Evolutionary conservation across 2,888 invertebrate species (phyloP), one percentile per base, ranked within the genome.

Genomic region (Tenthredo mesomela): DNA sequence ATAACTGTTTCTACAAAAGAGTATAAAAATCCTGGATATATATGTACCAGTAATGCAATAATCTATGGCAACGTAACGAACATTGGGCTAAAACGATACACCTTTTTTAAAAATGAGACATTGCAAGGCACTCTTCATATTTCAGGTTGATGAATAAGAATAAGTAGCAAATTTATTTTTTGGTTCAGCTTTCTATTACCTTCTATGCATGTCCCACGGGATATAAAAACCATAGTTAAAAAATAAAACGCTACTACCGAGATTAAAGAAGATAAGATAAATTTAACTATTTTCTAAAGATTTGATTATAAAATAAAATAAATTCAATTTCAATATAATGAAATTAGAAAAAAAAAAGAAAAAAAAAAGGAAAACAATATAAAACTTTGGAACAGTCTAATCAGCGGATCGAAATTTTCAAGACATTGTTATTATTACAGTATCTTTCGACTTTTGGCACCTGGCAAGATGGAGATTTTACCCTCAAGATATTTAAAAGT

Each of bases 361-460:
- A 50, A n/a, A 50, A n/a, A 29, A 58, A 21, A 50, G 10, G 29
- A 50, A 54, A 47, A 15, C 43, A 25, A 33, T 67, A 33, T 33
- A 33, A 67, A 67, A 67, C 67, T 82, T 67, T 82, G 67, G 47
- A 82, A 65, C 67, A 47, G 21, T 67, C 82, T 40, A 33, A 21
- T 47, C 61, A 29, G 15, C 40, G 43, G 37, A 82, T 70, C 65
- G 47, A 82, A 50, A 82, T 67, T 67, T 70, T 15, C 29, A 15
- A 67, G 70, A 82, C 29, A 82, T 18, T 29, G 18, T 73, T 37
- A 37, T 73, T 37, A 37, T 18, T 82, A 37, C 61, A 70, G 70
- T 82, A 43, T 82, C 50, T 47, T 67, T 70, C 47, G 47, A 82
- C 43, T 87, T 90, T 91, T 91, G 92, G 92, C 92, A 92, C 91